Base-by-base conservation (phyloP, 2,797 vertebrate species). In the Sebastes matsubarae region DNA sequence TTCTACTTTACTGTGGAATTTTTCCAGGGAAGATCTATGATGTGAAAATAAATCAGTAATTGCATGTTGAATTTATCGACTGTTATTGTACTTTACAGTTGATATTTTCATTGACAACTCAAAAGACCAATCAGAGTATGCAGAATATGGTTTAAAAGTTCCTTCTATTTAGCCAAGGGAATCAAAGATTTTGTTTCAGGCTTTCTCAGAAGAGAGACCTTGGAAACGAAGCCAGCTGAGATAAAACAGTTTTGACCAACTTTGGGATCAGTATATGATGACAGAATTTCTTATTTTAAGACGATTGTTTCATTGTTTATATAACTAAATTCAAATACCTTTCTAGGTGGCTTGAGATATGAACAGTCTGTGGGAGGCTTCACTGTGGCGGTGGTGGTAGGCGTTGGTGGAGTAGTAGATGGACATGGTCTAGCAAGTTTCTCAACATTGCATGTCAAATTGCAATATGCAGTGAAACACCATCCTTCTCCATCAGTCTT, bases 401-500 rank as follows among this genome's bases (percentile, higher is more conserved):
- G 16, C 55, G 22, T 7, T 68, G 88, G 11, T n/a, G 84, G 36
- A 50, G 92, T 85, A 25, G 91, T 90, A 8, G 34, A 0, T 0
- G 1, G 7, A 60, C 97, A 96, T 5, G 3, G 69, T n/a, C 7
- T 13, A 2, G 0, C 18, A 32, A 1, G 61, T 55, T 92, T 92
- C 22, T 93, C 86, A 80, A 96, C 27, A 16, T 4, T 52, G 77
- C 97, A 97, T 0, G 5, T 32, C 0, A 22, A 2, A 87, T 70
- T 92, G 83, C 97, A 98, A 5, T 87, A 38, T 1, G 96, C 94
- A 14, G 87, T 95, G 77, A 90, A 96, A 68, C 87, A 88, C 90
- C 93, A 94, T 0, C 95, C 96, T 0, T 70, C 89, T 8, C 72
- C 92, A 83, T 97, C 95, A 3, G 83, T 82, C 30, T 6, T 1